phyloP scores from a whole-genome alignment of 2,888 invertebrate species.

The Thalpophila matura region DNA sequence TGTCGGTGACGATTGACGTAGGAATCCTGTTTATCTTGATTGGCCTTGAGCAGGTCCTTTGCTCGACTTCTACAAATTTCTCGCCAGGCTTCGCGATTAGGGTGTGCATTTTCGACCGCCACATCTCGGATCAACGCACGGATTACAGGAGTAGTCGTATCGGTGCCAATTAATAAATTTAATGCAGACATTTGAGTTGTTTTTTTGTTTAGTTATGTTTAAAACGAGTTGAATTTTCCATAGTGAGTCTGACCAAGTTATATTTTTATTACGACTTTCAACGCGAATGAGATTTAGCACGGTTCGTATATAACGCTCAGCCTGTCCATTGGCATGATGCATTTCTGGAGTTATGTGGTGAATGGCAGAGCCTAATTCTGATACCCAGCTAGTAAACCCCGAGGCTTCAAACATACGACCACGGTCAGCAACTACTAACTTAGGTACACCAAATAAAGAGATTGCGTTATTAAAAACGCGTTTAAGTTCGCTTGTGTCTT shows the following conservation, averaged over 20 bases:
- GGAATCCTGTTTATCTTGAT: not conserved
- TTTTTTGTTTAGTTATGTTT: conserved; percentile 8
- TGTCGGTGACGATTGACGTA: not conserved
- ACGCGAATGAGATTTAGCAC: conserved; percentile 19
- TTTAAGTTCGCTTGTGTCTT: conserved; percentile 41
- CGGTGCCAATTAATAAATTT: not conserved
- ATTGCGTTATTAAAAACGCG: conserved; percentile 26
- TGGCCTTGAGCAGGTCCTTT: not conserved
- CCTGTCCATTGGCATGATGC: conserved; percentile 36
- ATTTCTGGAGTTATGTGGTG: conserved; percentile 37
- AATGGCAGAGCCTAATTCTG: not conserved
- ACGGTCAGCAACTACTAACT: conserved; percentile 14
- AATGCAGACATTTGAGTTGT: conserved; percentile 6
- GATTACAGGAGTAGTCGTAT: conserved; percentile 19
- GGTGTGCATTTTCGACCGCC: not conserved
- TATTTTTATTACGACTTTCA: conserved; percentile 2
- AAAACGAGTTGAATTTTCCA: conserved; percentile 17
- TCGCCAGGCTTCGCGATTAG: conserved; percentile 10
- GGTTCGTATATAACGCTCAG: conserved; percentile 19
- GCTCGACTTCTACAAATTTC: conserved; percentile 1
- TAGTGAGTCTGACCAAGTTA: conserved; percentile 5
- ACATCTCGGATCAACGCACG: conserved; percentile 11
- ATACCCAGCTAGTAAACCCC: not conserved
- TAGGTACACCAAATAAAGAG: conserved; percentile 44
- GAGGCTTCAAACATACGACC: conserved; percentile 41